Evolutionary conservation across 2,113 vertebrate genomes (phyloP), one percentile per base, ranked within the genome.

Genomic region (Vulpes ferrilata): DNA sequence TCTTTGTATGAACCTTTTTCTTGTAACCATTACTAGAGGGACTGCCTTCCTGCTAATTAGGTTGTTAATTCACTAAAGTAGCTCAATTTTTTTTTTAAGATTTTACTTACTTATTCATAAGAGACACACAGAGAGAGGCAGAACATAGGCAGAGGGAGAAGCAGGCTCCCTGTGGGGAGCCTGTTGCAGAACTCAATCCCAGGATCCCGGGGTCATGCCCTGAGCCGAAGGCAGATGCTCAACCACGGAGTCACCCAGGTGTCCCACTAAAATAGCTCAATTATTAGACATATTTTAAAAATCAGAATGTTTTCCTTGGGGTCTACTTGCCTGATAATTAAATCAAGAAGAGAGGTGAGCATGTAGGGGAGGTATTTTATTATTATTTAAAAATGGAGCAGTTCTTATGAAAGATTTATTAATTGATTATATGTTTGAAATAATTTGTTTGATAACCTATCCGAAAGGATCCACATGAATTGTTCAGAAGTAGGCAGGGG

Each of bases 261-360:
- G 43, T 43, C 43, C 43, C 43, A 43, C 43, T 43, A 43, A 43
- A 43, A 6, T 43, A 43, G 43, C 43, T 43, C 43, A 43, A 6
- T 43, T 43, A 43, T 43, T 55, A 55, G 65, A 69, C 65, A 32
- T 60, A 25, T 95, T 74, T 95, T 90, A 65, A 6, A 92, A 95
- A 86, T 90, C 55, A 88, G 94, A 76, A 93, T 85, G 27, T 95
- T 88, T 97, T 79, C 76, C 57, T 60, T 7, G 0, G 22, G 71
- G 67, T 23, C 12, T 93, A 25, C 7, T 78, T 87, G 94, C 48
- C 93, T 86, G n/a, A 69, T 85, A 60, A 48, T 64, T 96, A 57
- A 95, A 89, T 55, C 23, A 11, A 67, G 38, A 8, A 78, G 11
- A 13, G 6, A 3, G 38, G 73, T n/a, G 91, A 86, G 73, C 32